Percentiles rank a stretch among this genome's conserved stretches.
Conservation (phyloP, 2,797 vertebrate genomes). For the Cossypha polioptera region DNA sequence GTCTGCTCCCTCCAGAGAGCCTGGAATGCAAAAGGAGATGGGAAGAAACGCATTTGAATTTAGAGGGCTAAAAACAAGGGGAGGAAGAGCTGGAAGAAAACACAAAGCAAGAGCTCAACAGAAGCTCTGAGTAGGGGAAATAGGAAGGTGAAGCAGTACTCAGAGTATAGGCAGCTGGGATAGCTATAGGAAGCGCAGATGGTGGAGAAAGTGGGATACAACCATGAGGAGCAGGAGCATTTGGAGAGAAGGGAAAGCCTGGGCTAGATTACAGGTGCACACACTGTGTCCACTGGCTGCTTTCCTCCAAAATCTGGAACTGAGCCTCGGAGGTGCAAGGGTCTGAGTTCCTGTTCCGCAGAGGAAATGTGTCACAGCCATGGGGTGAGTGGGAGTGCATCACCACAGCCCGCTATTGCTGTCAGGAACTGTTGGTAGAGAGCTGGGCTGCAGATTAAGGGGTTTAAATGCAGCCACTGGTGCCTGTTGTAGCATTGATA, state of each 20-base stretch:
- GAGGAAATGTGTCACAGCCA: not conserved
- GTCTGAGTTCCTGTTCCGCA: not conserved
- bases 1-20: not conserved
- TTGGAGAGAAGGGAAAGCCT: slow-evolving; percentile 5
- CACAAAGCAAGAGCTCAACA: not conserved
- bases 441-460: not conserved
- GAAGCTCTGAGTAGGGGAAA: not conserved
- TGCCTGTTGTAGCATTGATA: not conserved
- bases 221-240: not conserved
- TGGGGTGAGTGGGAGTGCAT: not conserved
- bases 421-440: not conserved
- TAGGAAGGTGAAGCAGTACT: not conserved
- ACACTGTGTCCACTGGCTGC: slow-evolving; percentile 13
- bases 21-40: not conserved
- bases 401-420: rapidly evolving
- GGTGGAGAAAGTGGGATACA: slow-evolving; percentile 15
- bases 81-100: not conserved
- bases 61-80: not conserved
- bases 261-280: not conserved
- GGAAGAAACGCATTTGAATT: not conserved
- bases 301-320: not conserved
- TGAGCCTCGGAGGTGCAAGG: not conserved
- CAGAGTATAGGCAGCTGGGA: not conserved
- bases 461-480: not conserved
- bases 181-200: slow-evolving; percentile 41